Base-by-base conservation (phyloP, 2,888 invertebrate species). In the Vanessa cardui region DNA sequence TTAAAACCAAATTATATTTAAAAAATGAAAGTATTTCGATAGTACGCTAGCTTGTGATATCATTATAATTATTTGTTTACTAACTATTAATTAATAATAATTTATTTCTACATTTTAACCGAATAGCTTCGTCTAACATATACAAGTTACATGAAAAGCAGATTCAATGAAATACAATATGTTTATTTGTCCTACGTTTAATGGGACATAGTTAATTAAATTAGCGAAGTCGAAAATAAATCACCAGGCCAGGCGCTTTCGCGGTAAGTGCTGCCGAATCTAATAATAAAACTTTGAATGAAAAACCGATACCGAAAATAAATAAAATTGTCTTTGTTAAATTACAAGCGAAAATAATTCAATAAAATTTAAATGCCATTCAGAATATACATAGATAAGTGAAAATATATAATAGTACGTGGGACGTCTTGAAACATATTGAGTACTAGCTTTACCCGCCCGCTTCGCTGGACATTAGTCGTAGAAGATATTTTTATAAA, bases 211-310 rank as follows among this genome's bases (percentile, higher is more conserved):
- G 18, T 49, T 49, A 49, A 49, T 49, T 49, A 49, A 49, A 18
- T 49, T 49, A 49, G 8, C 49, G 49, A 20, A 18, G 47, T 47
- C 47, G 47, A 47, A n/a, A n/a, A 49, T 49, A 49, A 49, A 49
- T 49, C 49, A 49, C 18, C 18, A 20, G n/a, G 7, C 49, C 20
- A 7, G 4, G 49, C 49, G 18, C 49, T 49, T 18, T 49, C 49
- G 49, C 9, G 49, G 49, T n/a, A 20, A 49, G 9, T 20, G 49
- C 49, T 18, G 18, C 9, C 9, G 20, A 20, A 49, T 9, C 3
- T 46, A 49, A n/a, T 49, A 49, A 18, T 49, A 49, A 20, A 49
- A 49, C 49, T 49, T 49, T 49, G 18, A 20, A 49, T 8, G 49
- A 49, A 49, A 20, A 20, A 49, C 18, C 6, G 49, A 20, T 49